Conservation (phyloP, 1,140 invertebrate species). For the Riptortus pedestris region DNA sequence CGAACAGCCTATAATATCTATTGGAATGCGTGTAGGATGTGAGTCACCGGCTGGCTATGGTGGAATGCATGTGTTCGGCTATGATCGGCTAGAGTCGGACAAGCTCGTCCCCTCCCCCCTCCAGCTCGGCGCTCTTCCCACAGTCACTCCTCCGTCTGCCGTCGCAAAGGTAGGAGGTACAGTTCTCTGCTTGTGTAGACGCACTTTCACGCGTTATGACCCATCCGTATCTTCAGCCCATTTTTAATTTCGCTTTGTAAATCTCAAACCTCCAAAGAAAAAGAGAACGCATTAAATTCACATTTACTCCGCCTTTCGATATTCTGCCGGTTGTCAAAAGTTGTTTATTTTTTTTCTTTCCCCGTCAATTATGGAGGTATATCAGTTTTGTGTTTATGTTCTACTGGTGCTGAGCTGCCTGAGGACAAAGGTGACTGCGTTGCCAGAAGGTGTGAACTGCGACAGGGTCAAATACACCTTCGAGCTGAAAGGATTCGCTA, state of each 20-base stretch:
- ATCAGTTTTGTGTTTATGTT: not conserved
- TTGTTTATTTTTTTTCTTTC: not conserved
- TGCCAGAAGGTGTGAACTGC: slow-evolving; percentile 11
- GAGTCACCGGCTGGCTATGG: too few species aligned
- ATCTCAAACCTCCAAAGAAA: not conserved
- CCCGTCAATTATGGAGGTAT: not conserved
- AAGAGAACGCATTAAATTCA: not conserved
- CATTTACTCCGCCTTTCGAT: not conserved
- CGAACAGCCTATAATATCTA: too few species aligned
- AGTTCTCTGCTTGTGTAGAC: not conserved
- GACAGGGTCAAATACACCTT: slow-evolving; percentile 4
- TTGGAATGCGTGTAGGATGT: too few species aligned
- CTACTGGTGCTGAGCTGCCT: not conserved
- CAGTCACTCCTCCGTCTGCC: not conserved
- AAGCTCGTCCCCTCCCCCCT: too few species aligned
- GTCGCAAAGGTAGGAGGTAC: not conserved
- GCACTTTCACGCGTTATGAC: not conserved
- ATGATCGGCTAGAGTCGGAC: too few species aligned
- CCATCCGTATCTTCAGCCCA: too few species aligned
- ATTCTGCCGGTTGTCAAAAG: not conserved
- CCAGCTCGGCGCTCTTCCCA: too few species aligned
- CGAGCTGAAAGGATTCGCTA: not conserved
- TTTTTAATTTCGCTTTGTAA: too few species aligned
- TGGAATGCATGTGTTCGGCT: too few species aligned
- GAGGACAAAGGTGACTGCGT: not conserved